These are phyloP conservation scores for Leucania comma DNA, from an alignment of 2,888 invertebrate species.

Conservation along the genomic window DNA sequence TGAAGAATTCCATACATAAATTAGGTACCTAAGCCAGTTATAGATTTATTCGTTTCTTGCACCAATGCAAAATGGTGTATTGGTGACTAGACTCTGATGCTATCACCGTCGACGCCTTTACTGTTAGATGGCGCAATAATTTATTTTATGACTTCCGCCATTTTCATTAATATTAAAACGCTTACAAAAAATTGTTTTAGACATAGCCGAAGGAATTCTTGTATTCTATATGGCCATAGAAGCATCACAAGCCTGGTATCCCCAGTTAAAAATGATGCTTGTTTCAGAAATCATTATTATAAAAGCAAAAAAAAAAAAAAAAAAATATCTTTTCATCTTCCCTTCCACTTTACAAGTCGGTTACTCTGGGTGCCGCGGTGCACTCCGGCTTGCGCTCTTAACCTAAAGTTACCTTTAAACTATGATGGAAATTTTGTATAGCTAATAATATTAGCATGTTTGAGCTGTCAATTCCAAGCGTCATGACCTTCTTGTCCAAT, in stretches of 20 bases:
- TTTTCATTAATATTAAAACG: conserved; percentile 27
- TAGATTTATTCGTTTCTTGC: conserved; percentile 23
- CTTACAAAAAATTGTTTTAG: conserved; percentile 19
- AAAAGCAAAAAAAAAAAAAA: neutral
- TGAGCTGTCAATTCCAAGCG: neutral
- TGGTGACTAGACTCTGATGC: conserved; percentile 29
- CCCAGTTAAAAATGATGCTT: conserved; percentile 8
- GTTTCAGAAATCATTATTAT: conserved; percentile 12
- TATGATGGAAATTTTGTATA: conserved; percentile 23
- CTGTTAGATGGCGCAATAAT: conserved; percentile 4
- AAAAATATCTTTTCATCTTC: conserved; percentile 18
- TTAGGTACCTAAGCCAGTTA: neutral
- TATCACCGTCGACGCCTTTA: conserved; percentile 20
- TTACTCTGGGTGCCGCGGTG: conserved; percentile 26
- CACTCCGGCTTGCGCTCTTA: too few relatives aligned
- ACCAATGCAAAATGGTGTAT: conserved; percentile 30
- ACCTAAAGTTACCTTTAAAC: conserved; percentile 6
- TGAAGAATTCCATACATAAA: neutral
- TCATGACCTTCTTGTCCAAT: conserved; percentile 44
- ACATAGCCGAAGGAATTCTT: conserved; percentile 18
- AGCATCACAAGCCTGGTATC: conserved; percentile 29
- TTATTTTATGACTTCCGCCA: conserved; percentile 25
- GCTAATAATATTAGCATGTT: conserved; percentile 14
- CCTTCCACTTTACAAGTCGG: conserved; percentile 22
- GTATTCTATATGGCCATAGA: conserved; percentile 36